Evolutionary conservation across 2,888 invertebrate genomes (phyloP), one percentile per base, ranked within the genome.

Genomic region (Gnatocerus cornutus): DNA sequence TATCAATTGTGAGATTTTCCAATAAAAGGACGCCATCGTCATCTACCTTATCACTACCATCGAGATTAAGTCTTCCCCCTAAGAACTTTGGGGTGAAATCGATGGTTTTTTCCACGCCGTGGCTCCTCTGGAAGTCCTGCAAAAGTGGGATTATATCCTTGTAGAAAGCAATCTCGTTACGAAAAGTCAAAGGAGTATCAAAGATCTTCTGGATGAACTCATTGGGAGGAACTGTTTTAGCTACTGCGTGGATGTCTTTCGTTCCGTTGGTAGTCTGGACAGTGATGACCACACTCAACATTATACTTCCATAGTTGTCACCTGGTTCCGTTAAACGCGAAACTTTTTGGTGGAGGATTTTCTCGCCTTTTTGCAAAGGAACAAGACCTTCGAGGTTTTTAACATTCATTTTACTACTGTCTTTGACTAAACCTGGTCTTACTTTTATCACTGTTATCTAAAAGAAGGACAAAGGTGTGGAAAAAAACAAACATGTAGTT

Each of bases 231-330:
- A 74, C 67, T 7, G 68, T 56, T 63, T 77, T 77, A 0, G 73
- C 74, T 7, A 75, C 74, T 3, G 71, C 39, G 12, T 74, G 21
- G 1, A 53, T 65, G 50, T 69, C 14, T 39, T 68, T 66, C 13
- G 68, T 68, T 9, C 58, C 72, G 21, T 63, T 41, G 10, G 68
- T 39, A 27, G 52, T 48, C 50, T 74, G 65, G n/a, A 85, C 66
- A 66, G 78, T 81, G 0, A 85, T 39, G 12, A 76, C 74, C 0
- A 81, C 73, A 0, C 83, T 81, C 0, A 88, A 73, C 79, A 89
- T 88, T 0, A 87, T 78, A 73, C 89, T 89, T 0, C 89, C 89
- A 77, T 89, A 89, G 77, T 89, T 89, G 73, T 89, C 89, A 1
- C 89, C 89, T 0, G 86, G 84, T 13, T 86, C 85, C 30, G 86